phyloP scores from a whole-genome alignment of 2,888 invertebrate species.

The Eutolmus rufibarbis region DNA sequence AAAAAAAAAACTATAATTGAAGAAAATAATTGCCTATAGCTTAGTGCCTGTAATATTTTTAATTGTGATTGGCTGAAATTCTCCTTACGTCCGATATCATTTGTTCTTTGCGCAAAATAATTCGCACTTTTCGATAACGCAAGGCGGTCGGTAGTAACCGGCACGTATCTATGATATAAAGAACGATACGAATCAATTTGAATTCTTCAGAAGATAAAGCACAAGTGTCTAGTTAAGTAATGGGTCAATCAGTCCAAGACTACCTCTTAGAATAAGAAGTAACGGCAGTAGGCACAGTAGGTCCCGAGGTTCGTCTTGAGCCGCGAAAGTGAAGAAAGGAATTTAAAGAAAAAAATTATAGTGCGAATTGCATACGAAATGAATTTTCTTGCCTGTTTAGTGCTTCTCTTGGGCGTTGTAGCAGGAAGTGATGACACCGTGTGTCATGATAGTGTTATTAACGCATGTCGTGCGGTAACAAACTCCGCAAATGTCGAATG shows the following conservation, averaged over 20 bases:
- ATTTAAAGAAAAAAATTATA: neutral
- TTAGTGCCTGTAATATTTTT: neutral
- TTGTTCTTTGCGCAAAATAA: neutral
- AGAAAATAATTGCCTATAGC: neutral
- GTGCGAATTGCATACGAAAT: slow-evolving; percentile 63
- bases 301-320: neutral
- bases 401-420: slow-evolving; percentile 63
- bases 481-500: slow-evolving; percentile 57
- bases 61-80: neutral
- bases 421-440: slow-evolving; percentile 65
- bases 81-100: neutral
- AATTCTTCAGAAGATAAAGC: neutral
- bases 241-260: neutral
- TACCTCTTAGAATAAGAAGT: neutral
- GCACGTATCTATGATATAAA: neutral
- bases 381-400: slow-evolving; percentile 67
- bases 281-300: neutral
- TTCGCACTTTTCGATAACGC: neutral
- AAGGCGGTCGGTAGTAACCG: neutral
- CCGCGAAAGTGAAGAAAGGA: neutral
- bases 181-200: neutral
- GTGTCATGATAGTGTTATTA: slow-evolving; percentile 70
- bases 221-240: neutral
- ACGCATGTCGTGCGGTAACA: slow-evolving; percentile 65
- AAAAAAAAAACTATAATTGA: neutral